These are phyloP conservation scores for Mustela nigripes DNA, from an alignment of 2,113 vertebrate species.

Conservation along the genomic window DNA sequence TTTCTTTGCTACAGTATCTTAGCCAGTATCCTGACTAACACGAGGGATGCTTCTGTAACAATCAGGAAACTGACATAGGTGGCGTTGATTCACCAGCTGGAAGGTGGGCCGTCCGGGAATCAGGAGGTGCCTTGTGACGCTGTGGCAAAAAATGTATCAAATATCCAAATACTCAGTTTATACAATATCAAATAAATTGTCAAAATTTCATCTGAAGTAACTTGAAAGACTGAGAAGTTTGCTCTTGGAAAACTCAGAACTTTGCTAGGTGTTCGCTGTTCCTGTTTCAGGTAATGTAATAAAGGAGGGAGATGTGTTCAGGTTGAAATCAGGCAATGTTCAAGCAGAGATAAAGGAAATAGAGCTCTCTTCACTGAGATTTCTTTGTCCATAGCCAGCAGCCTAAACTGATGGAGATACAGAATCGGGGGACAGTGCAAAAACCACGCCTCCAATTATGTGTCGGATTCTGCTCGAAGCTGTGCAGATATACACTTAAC, in stretches of 20 bases:
- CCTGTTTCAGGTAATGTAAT: not conserved
- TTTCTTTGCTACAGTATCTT: not conserved
- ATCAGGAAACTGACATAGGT: not conserved
- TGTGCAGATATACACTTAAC: fast-evolving
- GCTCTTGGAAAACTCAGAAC: too few species aligned
- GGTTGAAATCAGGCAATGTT: not conserved
- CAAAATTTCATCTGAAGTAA: not conserved
- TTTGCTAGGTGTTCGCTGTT: fast-evolving
- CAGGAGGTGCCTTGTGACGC: not conserved
- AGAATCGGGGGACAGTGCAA: too few species aligned
- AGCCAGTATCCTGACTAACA: not conserved
- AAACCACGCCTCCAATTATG: fast-evolving
- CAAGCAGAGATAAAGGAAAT: not conserved
- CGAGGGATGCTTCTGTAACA: not conserved
- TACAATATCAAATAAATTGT: too few species aligned
- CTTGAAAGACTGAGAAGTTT: fast-evolving
- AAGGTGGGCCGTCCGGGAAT: not conserved
- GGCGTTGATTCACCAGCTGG: fast-evolving
- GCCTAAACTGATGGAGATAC: not conserved
- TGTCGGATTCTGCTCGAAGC: fast-evolving
- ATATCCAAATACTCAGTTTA: not conserved
- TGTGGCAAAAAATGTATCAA: not conserved
- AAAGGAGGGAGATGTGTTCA: not conserved
- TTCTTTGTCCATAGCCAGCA: not conserved
- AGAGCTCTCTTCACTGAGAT: not conserved